Evolutionary conservation across 2,888 invertebrate species (phyloP), one percentile per base, ranked within the genome.

Genomic region (Sipha maydis): DNA sequence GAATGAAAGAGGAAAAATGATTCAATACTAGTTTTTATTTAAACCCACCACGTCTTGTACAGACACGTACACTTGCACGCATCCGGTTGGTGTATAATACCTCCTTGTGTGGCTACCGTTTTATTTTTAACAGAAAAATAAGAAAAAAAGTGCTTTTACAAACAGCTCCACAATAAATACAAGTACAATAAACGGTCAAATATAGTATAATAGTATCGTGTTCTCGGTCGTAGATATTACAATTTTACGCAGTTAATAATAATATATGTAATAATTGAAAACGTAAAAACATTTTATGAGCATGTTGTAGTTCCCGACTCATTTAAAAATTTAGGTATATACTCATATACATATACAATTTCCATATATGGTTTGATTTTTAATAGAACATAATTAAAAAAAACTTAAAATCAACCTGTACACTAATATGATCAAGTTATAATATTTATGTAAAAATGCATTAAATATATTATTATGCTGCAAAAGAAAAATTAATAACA

Each of bases 61-160:
- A 41, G 41, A 54, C 86, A 88, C 86, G 86, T 88, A 88, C 75
- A 56, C 71, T 11, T 79, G 61, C 69, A 48, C 21, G 80, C 88
- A 88, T 88, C 88, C 88, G 88, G 85, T 85, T 54, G 54, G 77
- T 34, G 77, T 78, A 85, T 48, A 85, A 78, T 85, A 69, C 85
- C 85, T 78, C 78, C 85, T 85, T 85, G 85, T 85, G 85, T 69
- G 77, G 85, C 85, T 85, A 85, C 85, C 85, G 85, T 85, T 85
- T 85, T 69, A 78, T 85, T 85, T 85, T 76, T 67, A 85, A 76
- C 41, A 67, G 41, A 78, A 78, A 71, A 71, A 80, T 69, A 83
- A 84, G 76, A 9, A 75, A 38, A 48, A n/a, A 77, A 5, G 21
- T 78, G 25, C 31, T 69, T 25, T 78, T 69, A 69, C 85, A 78